These are phyloP conservation scores for Nomada goodeniana DNA, from an alignment of 2,888 invertebrate species.

Conservation along the genomic window DNA sequence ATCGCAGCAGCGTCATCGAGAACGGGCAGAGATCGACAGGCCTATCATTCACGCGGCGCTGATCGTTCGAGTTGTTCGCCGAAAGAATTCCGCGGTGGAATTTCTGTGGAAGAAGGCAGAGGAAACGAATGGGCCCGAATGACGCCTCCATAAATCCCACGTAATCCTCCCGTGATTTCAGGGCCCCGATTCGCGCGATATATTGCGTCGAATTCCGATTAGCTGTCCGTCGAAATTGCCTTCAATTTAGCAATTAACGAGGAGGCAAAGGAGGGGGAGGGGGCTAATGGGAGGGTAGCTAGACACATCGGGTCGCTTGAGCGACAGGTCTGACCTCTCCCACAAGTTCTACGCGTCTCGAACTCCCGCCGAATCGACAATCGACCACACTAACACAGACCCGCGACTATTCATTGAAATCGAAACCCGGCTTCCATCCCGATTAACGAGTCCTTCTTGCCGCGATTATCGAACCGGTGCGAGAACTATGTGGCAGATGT, in stretches of 20 bases:
- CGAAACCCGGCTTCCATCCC: conserved; percentile 40
- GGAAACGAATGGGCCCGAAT: conserved; percentile 51
- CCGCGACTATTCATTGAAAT: conserved; percentile 50
- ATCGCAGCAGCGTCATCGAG: background rate
- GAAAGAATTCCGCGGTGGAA: conserved; percentile 42
- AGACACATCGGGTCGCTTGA: conserved; percentile 81
- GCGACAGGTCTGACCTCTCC: conserved; percentile 83
- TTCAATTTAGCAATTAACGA: conserved; percentile 84
- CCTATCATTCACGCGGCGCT: conserved; percentile 34
- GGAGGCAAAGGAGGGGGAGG: conserved; percentile 74
- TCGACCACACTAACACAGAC: conserved; percentile 43
- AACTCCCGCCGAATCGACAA: conserved; percentile 66
- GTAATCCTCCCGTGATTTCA: conserved; percentile 69
- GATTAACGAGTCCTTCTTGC: conserved; percentile 36
- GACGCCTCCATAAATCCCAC: conserved; percentile 76
- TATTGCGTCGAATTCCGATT: conserved; percentile 77
- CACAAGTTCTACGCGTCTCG: conserved; percentile 72
- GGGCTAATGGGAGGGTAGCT: conserved; percentile 83
- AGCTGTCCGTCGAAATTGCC: conserved; percentile 81
- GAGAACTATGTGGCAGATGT: conserved; percentile 18
- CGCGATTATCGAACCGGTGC: conserved; percentile 29
- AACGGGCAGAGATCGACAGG: conserved; percentile 17
- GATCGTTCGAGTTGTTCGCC: conserved; percentile 11
- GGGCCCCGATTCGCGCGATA: conserved; percentile 66
- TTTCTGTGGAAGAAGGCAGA: conserved; percentile 50